phyloP scores from a whole-genome alignment of 2,888 invertebrate genomes.

The Lutraria lutraria region DNA sequence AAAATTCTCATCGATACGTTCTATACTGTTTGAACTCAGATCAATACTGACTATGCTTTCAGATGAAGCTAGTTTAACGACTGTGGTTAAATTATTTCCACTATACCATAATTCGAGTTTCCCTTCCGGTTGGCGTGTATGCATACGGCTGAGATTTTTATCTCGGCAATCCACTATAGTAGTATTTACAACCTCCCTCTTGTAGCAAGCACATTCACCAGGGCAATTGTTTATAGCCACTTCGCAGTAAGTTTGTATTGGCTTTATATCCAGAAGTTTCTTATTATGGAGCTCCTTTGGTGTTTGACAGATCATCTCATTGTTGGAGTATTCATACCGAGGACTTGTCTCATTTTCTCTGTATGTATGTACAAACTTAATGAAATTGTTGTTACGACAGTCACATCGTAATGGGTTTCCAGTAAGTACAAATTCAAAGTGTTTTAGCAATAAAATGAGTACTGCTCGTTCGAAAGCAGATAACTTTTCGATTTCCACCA shows the following conservation, averaged over 20 bases:
- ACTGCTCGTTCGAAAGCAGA: background rate
- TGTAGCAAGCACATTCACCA: constrained; percentile 58
- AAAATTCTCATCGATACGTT: background rate
- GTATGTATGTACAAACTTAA: constrained; percentile 34
- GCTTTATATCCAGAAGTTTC: constrained; percentile 51
- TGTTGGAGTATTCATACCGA: constrained; percentile 65
- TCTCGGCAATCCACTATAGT: constrained; percentile 70
- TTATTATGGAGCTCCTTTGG: constrained; percentile 59
- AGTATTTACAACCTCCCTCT: constrained; percentile 44
- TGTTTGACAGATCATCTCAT: constrained; percentile 63
- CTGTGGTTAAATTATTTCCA: constrained; percentile 66
- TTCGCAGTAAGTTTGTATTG: constrained; percentile 35
- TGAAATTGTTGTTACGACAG: constrained; percentile 62
- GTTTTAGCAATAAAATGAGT: constrained; percentile 49
- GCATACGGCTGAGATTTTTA: constrained; percentile 39
- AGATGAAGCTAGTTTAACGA: background rate
- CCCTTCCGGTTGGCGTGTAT: constrained; percentile 57
- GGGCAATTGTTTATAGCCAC: constrained; percentile 57
- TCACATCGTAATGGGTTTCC: constrained; percentile 60
- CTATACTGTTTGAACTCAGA: constrained; percentile 37
- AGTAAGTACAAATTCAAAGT: constrained; percentile 63
- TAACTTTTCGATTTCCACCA: background rate
- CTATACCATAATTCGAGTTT: constrained; percentile 70
- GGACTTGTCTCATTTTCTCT: constrained; percentile 29
- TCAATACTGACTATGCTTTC: constrained; percentile 37